Evolutionary conservation across 2,888 invertebrate species (phyloP), one percentile per base, ranked within the genome.

Genomic region (Agrotis segetum): DNA sequence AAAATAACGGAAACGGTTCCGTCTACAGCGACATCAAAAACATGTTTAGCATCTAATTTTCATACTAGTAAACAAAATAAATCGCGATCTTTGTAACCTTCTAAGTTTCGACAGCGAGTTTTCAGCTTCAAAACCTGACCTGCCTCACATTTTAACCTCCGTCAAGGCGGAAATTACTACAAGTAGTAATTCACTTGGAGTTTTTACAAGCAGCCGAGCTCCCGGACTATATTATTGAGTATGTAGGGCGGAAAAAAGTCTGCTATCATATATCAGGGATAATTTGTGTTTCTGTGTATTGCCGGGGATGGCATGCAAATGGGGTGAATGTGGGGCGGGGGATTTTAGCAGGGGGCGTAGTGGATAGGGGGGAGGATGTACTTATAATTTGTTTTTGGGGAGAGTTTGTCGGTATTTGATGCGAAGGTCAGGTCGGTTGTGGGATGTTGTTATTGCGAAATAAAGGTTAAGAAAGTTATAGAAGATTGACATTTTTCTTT

Each of bases 231-330:
- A 61, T 67, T 68, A 68, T 59, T 49, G 56, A 72, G 67, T 65
- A 77, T 52, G 60, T 74, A 61, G 66, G 74, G 46, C 61, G 66
- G 29, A 49, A 72, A 80, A 80, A 70, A 68, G 52, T n/a, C 44
- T 24, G 46, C 62, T 67, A 70, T 82, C 79, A 76, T 82, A 79
- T 77, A 79, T 82, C 71, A 84, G 63, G n/a, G 60, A 84, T 82
- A 82, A 82, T 80, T 82, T 80, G 82, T 75, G 68, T 73, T 79
- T 64, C 68, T 72, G 58, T 72, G 70, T 83, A 69, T 71, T 77
- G 62, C 55, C 49, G 68, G 59, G 76, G 70, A 67, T 67, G 79
- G 59, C 79, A 83, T 84, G 85, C 85, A 84, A 83, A 83, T 83
- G 68, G 72, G 75, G 67, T 64, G 68, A 49, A 68, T 59, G 24